These are phyloP conservation scores for Plebejus anna DNA, from an alignment of 2,888 invertebrate genomes.

Conservation along the genomic window DNA sequence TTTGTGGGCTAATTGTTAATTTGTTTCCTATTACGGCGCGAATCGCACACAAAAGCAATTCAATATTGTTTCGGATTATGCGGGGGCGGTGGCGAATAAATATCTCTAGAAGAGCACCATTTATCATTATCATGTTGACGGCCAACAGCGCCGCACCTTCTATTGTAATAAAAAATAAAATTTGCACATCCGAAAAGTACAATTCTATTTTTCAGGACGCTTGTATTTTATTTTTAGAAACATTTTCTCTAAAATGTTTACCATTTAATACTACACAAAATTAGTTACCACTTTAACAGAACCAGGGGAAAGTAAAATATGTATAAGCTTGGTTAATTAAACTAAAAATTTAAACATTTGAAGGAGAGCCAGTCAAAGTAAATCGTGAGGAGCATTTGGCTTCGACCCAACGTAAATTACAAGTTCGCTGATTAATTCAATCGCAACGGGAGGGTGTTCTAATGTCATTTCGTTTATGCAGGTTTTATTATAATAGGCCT, in stretches of 20 bases:
- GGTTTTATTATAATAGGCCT: background rate
- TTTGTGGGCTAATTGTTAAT: slow-evolving; percentile 33
- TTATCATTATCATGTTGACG: slow-evolving; percentile 71
- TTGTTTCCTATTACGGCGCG: slow-evolving; percentile 44
- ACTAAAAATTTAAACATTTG: slow-evolving; percentile 17
- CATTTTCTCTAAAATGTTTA: background rate
- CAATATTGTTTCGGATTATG: slow-evolving; percentile 50
- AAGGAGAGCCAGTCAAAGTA: slow-evolving; percentile 19
- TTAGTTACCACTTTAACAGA: background rate
- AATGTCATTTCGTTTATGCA: background rate
- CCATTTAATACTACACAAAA: background rate
- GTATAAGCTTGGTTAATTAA: background rate
- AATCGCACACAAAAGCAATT: slow-evolving; percentile 56
- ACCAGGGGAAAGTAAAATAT: background rate
- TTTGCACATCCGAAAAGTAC: background rate
- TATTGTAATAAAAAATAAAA: slow-evolving; percentile 36
- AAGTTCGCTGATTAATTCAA: slow-evolving; percentile 28
- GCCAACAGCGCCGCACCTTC: slow-evolving; percentile 56
- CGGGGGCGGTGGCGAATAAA: slow-evolving; percentile 53
- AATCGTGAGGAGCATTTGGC: slow-evolving; percentile 26
- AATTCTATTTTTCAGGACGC: background rate
- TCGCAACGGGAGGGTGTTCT: background rate
- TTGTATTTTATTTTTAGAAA: background rate
- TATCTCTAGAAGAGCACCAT: slow-evolving; percentile 61
- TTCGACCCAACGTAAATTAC: slow-evolving; percentile 23